phyloP scores from a whole-genome alignment of 1,140 invertebrate species.

The Drosophila kanapiae region DNA sequence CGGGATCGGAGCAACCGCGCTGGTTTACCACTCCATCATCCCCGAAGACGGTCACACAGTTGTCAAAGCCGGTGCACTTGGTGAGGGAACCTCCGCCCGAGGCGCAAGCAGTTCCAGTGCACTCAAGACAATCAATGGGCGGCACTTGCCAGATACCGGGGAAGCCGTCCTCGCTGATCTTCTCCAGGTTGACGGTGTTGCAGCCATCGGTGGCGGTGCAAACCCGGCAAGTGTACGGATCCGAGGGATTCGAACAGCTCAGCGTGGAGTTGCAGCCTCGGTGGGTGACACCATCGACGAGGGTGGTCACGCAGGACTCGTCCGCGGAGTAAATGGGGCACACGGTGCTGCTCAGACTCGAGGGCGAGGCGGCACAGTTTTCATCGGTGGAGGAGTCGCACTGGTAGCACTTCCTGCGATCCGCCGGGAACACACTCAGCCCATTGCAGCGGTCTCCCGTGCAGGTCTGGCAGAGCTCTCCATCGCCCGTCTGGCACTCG shows the following conservation, averaged over 20 bases:
- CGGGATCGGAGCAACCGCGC: conserved; percentile 54
- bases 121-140: conserved; percentile 64
- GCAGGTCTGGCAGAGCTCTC: conserved; percentile 58
- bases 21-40: conserved; percentile 48
- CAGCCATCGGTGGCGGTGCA: conserved; percentile 55
- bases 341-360: conserved; percentile 53
- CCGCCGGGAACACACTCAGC: conserved; percentile 56
- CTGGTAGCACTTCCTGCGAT: conserved; percentile 64
- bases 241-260: conserved; percentile 57
- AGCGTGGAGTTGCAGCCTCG: conserved; percentile 69
- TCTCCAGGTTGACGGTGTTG: conserved; percentile 70
- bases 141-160: conserved; percentile 71
- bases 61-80: conserved; percentile 55
- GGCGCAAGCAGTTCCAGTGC: conserved; percentile 36
- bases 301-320: conserved; percentile 69
- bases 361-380: conserved; percentile 49
- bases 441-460: conserved; percentile 66
- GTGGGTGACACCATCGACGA: conserved; percentile 54
- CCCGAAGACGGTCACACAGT: conserved; percentile 74
- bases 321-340: conserved; percentile 64
- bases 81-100: conserved; percentile 24
- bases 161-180: conserved; percentile 43
- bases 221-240: conserved; percentile 59
- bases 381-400: conserved; percentile 55
- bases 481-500: conserved; percentile 54